These are phyloP conservation scores for Carlito syrichta DNA, from an alignment of 2,113 vertebrate genomes.

Conservation along the genomic window DNA sequence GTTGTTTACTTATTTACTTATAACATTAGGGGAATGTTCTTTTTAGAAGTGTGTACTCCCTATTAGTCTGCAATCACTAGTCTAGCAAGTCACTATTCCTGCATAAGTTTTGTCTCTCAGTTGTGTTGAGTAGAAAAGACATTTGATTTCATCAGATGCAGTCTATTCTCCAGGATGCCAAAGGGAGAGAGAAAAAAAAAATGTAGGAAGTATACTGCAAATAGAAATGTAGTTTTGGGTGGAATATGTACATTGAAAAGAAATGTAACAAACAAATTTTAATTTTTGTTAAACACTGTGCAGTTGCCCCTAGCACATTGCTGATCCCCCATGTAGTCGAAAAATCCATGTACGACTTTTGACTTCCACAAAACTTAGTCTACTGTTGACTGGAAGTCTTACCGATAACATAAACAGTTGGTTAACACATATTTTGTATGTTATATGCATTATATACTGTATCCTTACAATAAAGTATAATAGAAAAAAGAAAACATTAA, in stretches of 20 bases:
- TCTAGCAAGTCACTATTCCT: neutral
- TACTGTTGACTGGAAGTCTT: neutral
- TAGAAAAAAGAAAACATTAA: neutral
- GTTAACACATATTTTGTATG: neutral
- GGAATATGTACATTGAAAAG: slow-evolving; percentile 4
- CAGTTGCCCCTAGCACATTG: neutral
- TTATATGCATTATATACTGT: neutral
- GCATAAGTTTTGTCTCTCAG: neutral
- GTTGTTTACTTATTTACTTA: slow-evolving; percentile 2
- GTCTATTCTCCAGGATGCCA: neutral
- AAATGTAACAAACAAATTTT: slow-evolving; percentile 9
- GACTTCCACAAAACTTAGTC: neutral
- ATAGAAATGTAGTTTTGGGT: neutral
- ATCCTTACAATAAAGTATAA: neutral
- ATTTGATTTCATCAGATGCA: slow-evolving; percentile 13
- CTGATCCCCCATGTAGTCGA: no score
- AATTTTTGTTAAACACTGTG: neutral
- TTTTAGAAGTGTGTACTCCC: neutral
- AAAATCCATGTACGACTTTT: neutral
- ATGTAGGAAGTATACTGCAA: neutral
- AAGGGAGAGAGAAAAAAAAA: neutral
- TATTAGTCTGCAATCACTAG: neutral
- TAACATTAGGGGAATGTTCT: neutral
- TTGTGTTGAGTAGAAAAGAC: neutral
- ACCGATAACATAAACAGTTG: neutral